phyloP scores from a whole-genome alignment of 1,140 invertebrate genomes.

The Micrasema minimum region DNA sequence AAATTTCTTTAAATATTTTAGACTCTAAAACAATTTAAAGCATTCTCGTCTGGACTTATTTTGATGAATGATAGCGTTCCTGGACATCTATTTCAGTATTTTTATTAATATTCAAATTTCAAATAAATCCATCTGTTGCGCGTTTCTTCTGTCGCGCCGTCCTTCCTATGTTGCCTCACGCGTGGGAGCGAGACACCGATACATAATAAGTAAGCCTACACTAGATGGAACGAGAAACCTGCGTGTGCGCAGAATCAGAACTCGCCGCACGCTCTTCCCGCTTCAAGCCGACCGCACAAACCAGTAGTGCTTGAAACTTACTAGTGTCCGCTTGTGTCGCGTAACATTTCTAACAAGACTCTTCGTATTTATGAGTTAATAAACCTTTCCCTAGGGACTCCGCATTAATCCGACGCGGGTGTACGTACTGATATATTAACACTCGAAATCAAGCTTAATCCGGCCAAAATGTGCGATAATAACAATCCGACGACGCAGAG shows the following conservation, averaged over 20 bases:
- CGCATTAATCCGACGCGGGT: conserved; percentile 39
- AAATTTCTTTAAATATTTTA: too few relatives aligned
- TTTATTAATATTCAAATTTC: conserved; percentile 49
- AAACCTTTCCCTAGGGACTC: conserved; percentile 32
- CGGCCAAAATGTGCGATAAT: conserved; percentile 77
- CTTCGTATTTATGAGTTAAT: conserved; percentile 55
- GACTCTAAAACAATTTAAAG: conserved; percentile 30
- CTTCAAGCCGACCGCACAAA: conserved; percentile 15
- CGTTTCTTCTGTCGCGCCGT: conserved; percentile 25
- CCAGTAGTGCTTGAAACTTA: conserved; percentile 66
- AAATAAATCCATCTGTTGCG: conserved; percentile 43
- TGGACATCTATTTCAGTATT: conserved; percentile 51
- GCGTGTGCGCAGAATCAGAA: conserved; percentile 27
- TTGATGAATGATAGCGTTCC: conserved; percentile 49
- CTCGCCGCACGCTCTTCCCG: neutral
- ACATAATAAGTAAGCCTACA: conserved; percentile 44
- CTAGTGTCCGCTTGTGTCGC: conserved; percentile 66
- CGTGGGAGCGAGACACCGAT: conserved; percentile 40
- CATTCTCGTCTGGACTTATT: conserved; percentile 34
- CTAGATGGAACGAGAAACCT: conserved; percentile 4
- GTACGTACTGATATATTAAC: conserved; percentile 37
- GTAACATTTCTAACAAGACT: conserved; percentile 67
- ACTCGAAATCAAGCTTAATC: conserved; percentile 50
- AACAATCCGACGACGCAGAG: conserved; percentile 87
- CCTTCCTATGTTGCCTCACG: neutral